A percentile compares a stretch with the other conserved stretches of the same genome.
Evolutionary conservation across 2,797 vertebrate genomes (phyloP).

Genomic region (Typhlichthys eigenmanni): DNA sequence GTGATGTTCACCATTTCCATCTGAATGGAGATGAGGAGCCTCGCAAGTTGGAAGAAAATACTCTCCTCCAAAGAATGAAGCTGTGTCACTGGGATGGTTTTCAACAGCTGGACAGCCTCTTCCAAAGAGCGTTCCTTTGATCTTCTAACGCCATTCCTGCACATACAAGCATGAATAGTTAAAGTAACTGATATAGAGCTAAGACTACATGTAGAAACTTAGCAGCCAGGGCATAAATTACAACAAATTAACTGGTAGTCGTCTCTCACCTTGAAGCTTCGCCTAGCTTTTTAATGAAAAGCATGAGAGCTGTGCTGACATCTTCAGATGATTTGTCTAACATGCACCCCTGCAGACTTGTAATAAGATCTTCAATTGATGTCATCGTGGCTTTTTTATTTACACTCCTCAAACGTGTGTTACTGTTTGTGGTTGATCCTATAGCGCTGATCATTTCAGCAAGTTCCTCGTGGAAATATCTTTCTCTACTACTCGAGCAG

Average conservation of each 20-base stretch:
- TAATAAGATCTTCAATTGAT: constrained; percentile 57
- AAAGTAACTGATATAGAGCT: background rate
- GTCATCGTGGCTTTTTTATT: constrained; percentile 34
- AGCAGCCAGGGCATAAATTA: background rate
- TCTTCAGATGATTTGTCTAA: constrained; percentile 25
- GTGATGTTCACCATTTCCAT: constrained; percentile 76
- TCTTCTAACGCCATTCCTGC: constrained; percentile 78
- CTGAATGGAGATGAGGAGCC: constrained; percentile 80
- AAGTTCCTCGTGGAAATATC: constrained; percentile 6
- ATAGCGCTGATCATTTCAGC: too few relatives aligned
- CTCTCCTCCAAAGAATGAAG: constrained; percentile 55
- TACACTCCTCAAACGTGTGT: background rate
- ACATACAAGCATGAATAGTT: background rate
- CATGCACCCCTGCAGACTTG: constrained; percentile 43
- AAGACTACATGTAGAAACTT: background rate
- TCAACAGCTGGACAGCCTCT: constrained; percentile 77
- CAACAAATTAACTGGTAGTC: too few relatives aligned
- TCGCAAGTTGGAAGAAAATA: constrained; percentile 69
- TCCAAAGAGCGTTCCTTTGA: constrained; percentile 82
- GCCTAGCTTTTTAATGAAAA: constrained; percentile 55
- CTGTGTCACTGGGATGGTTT: constrained; percentile 44
- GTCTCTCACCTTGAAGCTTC: constrained; percentile 67
- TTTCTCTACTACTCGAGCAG: constrained; percentile 28
- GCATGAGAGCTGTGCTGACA: constrained; percentile 35
- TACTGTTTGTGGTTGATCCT: background rate